Base-by-base conservation (phyloP, 2,113 vertebrate genomes). In the Fulica atra region DNA sequence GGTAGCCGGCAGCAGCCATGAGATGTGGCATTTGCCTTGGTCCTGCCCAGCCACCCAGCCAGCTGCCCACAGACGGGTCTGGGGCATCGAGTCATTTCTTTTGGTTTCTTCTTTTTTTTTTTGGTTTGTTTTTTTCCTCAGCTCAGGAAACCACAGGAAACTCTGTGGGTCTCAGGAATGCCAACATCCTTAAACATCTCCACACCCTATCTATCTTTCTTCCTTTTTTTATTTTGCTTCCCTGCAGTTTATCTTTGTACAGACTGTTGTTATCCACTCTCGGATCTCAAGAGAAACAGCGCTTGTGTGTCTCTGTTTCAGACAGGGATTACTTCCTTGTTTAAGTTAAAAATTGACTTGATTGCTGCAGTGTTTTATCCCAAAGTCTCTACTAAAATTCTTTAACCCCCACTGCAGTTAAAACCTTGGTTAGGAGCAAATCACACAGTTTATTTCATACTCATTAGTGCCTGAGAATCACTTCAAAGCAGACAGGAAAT, bases 21-120 rank as follows among this genome's bases (percentile, higher is more conserved):
- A 40, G 56, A 53, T 1, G 3, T n/a, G 64, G 36, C 28, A 4
- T 51, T 38, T 44, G 8, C 3, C 61, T 40, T 6, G 24, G 64
- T 33, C 46, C 77, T 72, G 74, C 65, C 69, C 17, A 0, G 8
- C 23, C 38, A 40, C 25, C 36, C 16, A 4, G 11, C 46, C 60
- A 59, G 46, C 29, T 3, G 1, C 7, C 23, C 15, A 36, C 74
- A n/a, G 54, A 8, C 8, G 0, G 20, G 36, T 25, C 44, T 8
- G 18, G 0, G 4, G 10, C 65, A 72, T 12, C 19, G 4, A 40
- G 10, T 1, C 7, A 5, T 18, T 46, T 18, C 10, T 48, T 42
- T 26, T 10, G 3, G 11, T 59, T 51, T 53, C 5, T 18, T 33
- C 6, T 15, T 20, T 20, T 26, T 18, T 29, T 25, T 28, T 56